A percentile compares a stretch with the other conserved stretches of the same genome.
These are phyloP conservation scores for Catharus ustulatus DNA, from an alignment of 2,797 vertebrate genomes.

Conservation along the genomic window DNA sequence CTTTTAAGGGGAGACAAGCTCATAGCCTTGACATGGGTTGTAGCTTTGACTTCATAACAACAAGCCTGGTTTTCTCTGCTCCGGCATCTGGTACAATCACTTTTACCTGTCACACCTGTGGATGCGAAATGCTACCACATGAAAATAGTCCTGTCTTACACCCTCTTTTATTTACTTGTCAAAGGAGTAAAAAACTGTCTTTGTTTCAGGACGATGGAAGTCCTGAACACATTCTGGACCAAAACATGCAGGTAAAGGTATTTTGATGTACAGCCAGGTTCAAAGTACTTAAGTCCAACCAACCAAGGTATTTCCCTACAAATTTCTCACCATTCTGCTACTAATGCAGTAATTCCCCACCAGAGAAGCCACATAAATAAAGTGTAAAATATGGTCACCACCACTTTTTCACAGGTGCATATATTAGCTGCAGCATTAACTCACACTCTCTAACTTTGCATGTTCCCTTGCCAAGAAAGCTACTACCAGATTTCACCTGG, in stretches of 20 bases:
- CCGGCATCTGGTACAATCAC: background rate
- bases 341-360: background rate
- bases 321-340: background rate
- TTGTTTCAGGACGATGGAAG: background rate
- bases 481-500: background rate
- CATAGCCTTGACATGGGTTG: background rate
- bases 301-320: background rate
- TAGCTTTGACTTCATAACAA: background rate
- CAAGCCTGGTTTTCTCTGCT: background rate
- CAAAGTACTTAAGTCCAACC: background rate
- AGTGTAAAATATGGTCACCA: background rate
- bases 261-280: background rate
- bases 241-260: background rate
- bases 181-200: background rate
- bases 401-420: background rate
- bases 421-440: background rate
- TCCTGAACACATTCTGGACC: background rate
- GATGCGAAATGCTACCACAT: slow-evolving; percentile 25
- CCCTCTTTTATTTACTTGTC: background rate
- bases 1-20: background rate
- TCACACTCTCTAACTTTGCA: background rate
- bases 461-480: background rate
- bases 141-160: background rate
- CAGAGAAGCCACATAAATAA: background rate
- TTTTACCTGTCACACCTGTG: slow-evolving; percentile 6